Base-by-base conservation (phyloP, 2,113 vertebrate species). In the Marmota flaviventris region DNA sequence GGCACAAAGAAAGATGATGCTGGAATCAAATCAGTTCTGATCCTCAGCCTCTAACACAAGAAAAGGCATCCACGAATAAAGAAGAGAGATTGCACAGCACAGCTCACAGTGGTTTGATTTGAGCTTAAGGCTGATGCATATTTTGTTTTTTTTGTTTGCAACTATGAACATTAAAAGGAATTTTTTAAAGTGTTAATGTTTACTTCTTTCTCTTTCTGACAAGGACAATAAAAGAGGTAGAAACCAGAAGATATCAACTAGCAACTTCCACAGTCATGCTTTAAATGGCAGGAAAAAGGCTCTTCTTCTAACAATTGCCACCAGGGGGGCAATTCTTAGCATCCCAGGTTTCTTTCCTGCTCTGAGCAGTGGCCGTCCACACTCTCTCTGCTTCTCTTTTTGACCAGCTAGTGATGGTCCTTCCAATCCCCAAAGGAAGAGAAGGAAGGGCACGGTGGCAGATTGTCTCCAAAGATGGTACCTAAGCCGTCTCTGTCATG, bases 81-180 rank as follows among this genome's bases (percentile, higher is more conserved):
- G 88, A 72, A 42, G 18, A 72, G 85, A 96, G 76, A 95, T 13
- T 18, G 10, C 20, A 86, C 79, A 78, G 27, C 34, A 69, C 87
- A 93, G 56, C 27, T 88, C 42, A 69, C 76, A 20, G 37, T 91
- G 51, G 53, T 90, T 97, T 89, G 4, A 90, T 56, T 72, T 93
- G 73, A 65, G 29, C 37, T 81, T 61, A 87, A 20, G 34, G 39
- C 51, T 92, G 14, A 37, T 8, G 1, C 16, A 75, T 29, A 18
- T 58, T 56, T 91, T 76, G 32, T 37, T 63, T 83, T 83, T 51
- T 85, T 96, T 24, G 5, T 73, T 89, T 81, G 56, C 42, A 93
- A 79, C 18, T 73, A 8, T 70, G 69, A 89, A 56, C 14, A 70
- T 86, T 42, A 79, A 94, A 86, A 81, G 10, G 1, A 34, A 6